phyloP scores from a whole-genome alignment of 2,113 vertebrate species.

The Amia ocellicauda region DNA sequence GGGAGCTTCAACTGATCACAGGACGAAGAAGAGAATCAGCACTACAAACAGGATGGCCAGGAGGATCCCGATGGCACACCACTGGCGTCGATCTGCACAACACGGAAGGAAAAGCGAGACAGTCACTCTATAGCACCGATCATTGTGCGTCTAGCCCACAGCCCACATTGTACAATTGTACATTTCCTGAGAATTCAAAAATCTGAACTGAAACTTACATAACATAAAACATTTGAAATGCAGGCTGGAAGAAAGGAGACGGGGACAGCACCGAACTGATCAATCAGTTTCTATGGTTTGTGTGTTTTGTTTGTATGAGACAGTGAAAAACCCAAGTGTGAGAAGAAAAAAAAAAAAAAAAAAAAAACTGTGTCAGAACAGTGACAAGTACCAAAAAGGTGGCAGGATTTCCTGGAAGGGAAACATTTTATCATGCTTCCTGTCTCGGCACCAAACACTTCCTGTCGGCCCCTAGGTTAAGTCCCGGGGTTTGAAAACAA shows the following conservation, averaged over 20 bases:
- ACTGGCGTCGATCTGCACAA: constrained; percentile 90
- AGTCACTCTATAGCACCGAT: neutral
- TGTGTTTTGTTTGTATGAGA: too few species aligned
- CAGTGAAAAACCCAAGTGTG: too few species aligned
- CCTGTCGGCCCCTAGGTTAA: constrained; percentile 19
- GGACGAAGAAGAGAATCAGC: constrained; percentile 80
- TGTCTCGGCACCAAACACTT: constrained; percentile 18
- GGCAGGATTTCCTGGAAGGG: neutral
- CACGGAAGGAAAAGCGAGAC: neutral
- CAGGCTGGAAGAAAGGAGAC: neutral
- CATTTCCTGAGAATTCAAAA: too few species aligned
- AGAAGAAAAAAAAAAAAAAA: too few species aligned
- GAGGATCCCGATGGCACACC: constrained; percentile 91
- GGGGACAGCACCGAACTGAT: neutral
- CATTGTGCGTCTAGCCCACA: too few species aligned
- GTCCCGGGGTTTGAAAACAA: constrained; percentile 23
- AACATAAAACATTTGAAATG: neutral
- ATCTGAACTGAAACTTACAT: neutral
- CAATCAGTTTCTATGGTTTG: too few species aligned
- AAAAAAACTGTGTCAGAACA: too few species aligned
- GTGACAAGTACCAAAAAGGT: neutral
- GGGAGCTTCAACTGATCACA: constrained; percentile 68
- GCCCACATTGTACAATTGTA: too few species aligned
- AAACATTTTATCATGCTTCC: constrained; percentile 18
- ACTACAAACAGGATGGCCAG: constrained; percentile 81